A percentile compares a stretch with the other conserved stretches of the same genome.
phyloP scores from a whole-genome alignment of 1,140 invertebrate species.

The Eciton burchellii region DNA sequence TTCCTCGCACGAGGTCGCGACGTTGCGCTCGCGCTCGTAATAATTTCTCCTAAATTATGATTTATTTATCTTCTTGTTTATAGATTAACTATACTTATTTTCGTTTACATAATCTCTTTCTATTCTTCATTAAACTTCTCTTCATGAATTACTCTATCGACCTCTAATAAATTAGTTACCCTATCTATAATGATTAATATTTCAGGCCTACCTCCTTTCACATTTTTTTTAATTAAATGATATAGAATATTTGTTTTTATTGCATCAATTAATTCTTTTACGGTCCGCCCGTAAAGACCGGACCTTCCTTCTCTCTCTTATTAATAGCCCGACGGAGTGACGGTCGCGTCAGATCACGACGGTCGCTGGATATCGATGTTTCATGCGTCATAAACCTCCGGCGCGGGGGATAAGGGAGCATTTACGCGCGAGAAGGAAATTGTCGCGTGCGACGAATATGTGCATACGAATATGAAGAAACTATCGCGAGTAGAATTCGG shows the following conservation, averaged over 20 bases:
- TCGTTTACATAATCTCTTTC: background rate
- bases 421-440: background rate
- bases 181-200: no score
- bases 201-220: no score
- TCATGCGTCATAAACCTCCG: constrained; percentile 18
- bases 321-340: constrained; percentile 33
- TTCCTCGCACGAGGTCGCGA: background rate
- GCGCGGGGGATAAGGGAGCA: background rate
- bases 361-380: constrained; percentile 16
- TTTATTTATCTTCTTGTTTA: constrained; percentile 3
- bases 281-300: constrained; percentile 7
- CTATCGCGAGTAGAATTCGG: background rate
- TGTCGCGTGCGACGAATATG: constrained; percentile 13
- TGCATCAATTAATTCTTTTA: no score
- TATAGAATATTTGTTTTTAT: no score
- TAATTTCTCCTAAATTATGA: background rate
- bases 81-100: background rate
- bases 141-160: background rate
- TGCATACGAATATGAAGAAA: background rate
- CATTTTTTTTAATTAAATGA: constrained; percentile 25
- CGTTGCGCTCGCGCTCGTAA: background rate
- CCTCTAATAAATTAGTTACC: background rate
- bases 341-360: constrained; percentile 12
- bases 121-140: background rate
- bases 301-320: constrained; percentile 29